These are phyloP conservation scores for Lates calcarifer DNA, from an alignment of 2,113 vertebrate species.

Conservation along the genomic window DNA sequence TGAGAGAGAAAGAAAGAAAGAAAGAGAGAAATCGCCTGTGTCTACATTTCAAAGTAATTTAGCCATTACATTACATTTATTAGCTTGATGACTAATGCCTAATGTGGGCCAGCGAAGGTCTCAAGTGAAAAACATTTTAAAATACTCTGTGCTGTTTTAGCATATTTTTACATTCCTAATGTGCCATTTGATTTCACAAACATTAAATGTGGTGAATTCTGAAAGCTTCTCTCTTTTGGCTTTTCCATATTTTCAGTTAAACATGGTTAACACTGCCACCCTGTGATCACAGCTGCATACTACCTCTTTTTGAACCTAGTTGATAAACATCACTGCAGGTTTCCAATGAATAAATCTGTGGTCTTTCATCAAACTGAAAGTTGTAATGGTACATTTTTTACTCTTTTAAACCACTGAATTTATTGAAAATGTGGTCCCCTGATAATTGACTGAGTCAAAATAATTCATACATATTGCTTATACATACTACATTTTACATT, in stretches of 20 bases:
- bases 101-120: conserved; percentile 38
- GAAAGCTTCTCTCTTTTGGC: not conserved
- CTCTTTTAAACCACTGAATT: not conserved
- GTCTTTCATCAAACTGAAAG: not conserved
- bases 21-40: conserved; percentile 40
- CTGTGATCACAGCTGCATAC: conserved; percentile 24
- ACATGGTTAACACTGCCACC: conserved; percentile 58
- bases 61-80: conserved; percentile 68
- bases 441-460: not conserved
- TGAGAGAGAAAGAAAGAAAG: conserved; percentile 39
- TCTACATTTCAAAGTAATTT: conserved; percentile 62
- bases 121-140: conserved; percentile 38
- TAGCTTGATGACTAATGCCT: conserved; percentile 60
- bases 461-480: not conserved
- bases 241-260: not conserved
- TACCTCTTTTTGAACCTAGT: not conserved
- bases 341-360: not conserved
- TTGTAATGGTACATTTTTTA: not conserved
- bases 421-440: not conserved
- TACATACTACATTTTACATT: not conserved
- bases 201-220: conserved; percentile 15
- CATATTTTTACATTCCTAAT: conserved; percentile 44
- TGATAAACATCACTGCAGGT: not conserved
- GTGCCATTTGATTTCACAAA: conserved; percentile 50
- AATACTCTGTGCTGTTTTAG: conserved; percentile 32